These are phyloP conservation scores for Pelodytes ibericus DNA, from an alignment of 2,797 vertebrate genomes.

Conservation along the genomic window DNA sequence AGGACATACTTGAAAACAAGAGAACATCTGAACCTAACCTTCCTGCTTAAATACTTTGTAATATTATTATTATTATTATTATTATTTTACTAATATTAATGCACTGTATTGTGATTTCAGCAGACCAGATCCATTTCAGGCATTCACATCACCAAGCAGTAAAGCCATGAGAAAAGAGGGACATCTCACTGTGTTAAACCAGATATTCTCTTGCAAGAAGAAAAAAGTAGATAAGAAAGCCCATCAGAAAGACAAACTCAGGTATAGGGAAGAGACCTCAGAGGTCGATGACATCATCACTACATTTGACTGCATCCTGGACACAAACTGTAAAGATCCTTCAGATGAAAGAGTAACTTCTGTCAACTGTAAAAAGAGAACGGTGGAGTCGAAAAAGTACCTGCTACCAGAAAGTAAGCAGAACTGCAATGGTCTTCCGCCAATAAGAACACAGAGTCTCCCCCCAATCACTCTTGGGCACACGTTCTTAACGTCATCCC, in stretches of 20 bases:
- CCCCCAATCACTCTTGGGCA: constrained; percentile 75
- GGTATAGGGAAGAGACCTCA: constrained; percentile 71
- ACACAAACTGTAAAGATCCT: constrained; percentile 69
- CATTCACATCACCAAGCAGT: constrained; percentile 66
- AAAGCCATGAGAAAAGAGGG: constrained; percentile 76
- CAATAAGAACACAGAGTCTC: constrained; percentile 79
- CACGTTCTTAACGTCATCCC: constrained; percentile 70
- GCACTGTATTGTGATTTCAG: too few relatives aligned
- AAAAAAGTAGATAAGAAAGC: constrained; percentile 72
- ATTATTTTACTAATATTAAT: too few relatives aligned
- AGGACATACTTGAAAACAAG: too few relatives aligned
- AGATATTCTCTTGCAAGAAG: constrained; percentile 83
- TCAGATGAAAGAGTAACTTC: constrained; percentile 58
- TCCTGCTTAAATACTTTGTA: too few relatives aligned
- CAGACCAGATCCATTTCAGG: constrained; percentile 70
- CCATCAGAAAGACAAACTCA: constrained; percentile 66
- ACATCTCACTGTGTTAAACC: constrained; percentile 76
- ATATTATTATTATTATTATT: too few relatives aligned
- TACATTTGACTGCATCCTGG: constrained; percentile 78
- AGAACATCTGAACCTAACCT: too few relatives aligned
- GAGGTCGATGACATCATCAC: constrained; percentile 87
- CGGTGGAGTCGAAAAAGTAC: constrained; percentile 69
- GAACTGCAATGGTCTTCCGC: constrained; percentile 70
- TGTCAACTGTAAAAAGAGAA: constrained; percentile 67
- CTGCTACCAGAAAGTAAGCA: constrained; percentile 68